phyloP scores from a whole-genome alignment of 1,140 invertebrate genomes.

The Zaprionus capensis region DNA sequence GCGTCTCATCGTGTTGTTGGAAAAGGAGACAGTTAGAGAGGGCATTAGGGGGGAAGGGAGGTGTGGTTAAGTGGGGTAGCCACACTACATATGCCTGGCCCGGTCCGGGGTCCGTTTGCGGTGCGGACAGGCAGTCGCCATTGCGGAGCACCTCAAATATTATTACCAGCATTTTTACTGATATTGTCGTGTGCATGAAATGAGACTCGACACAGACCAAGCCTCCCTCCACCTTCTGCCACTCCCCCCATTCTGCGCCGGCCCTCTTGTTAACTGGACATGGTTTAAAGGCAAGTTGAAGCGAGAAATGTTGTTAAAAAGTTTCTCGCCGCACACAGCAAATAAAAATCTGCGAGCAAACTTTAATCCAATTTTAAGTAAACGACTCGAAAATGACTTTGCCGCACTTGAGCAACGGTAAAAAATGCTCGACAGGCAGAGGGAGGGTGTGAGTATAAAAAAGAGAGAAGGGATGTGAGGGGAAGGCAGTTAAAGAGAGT shows the following conservation, averaged over 20 bases:
- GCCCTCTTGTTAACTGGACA: constrained; percentile 69
- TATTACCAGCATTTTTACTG: constrained; percentile 76
- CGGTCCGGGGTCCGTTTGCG: background rate
- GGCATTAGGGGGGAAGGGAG: background rate
- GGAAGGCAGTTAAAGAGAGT: background rate
- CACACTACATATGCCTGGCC: constrained; percentile 39
- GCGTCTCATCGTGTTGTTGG: constrained; percentile 33
- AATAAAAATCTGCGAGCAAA: constrained; percentile 46
- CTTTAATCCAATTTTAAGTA: constrained; percentile 70
- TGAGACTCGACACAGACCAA: constrained; percentile 29
- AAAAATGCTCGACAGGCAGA: background rate
- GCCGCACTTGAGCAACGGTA: constrained; percentile 37
- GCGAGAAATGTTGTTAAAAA: constrained; percentile 44
- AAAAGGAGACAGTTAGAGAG: background rate
- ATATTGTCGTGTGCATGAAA: constrained; percentile 68
- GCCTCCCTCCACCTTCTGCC: background rate
- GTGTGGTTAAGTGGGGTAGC: constrained; percentile 7
- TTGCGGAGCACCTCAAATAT: constrained; percentile 75
- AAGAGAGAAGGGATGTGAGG: background rate
- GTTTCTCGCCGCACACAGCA: constrained; percentile 23
- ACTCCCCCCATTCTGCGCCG: background rate
- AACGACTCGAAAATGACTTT: constrained; percentile 65
- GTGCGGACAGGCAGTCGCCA: constrained; percentile 34
- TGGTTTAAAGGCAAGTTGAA: constrained; percentile 72
- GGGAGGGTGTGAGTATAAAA: background rate